Base-by-base conservation (phyloP, 2,888 invertebrate species). In the Lapara coniferarum region DNA sequence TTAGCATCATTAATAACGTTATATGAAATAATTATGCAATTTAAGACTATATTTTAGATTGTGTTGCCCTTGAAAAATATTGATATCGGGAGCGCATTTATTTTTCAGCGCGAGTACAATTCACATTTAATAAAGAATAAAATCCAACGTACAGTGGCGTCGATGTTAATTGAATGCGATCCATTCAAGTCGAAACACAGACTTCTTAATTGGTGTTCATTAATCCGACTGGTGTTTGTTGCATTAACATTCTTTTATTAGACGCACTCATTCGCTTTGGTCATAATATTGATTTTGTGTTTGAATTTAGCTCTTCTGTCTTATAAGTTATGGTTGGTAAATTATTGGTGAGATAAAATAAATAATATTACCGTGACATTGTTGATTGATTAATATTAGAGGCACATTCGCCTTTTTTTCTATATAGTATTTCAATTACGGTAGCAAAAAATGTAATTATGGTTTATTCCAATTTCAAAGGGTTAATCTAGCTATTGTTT, bases 131-230 rank as follows among this genome's bases (percentile, higher is more conserved):
- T 63, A 46, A 49, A 19, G 44, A 49, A 19, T 19, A 49, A 19
- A 37, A 46, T 63, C 49, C 46, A 59, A 16, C 6, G 53, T n/a
- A 55, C 6, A 46, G 52, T 52, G 14, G 30, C 37, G 37, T 52
- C 25, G 30, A 37, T 14, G 30, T 66, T 79, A 78, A 78, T 79
- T 77, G 77, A 74, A 79, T 77, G 74, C 75, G 73, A 75, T 75
- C 75, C 74, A 66, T 51, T 12, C 37, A 25, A 53, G 51, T 66
- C 10, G 53, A 52, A 66, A 66, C 30, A 52, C 53, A 66, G 66
- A 66, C 52, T 14, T 51, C 52, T 66, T 66, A 53, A 53, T 66
- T 53, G 66, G 66, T 66, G 51, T 52, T 52, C 52, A 66, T 66
- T 66, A 66, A 66, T 66, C 66, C 5, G 16, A 52, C 25, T 0